Evolutionary conservation across 1,140 invertebrate genomes (phyloP), one percentile per base, ranked within the genome.

Genomic region (Caenorhabditis latens): DNA sequence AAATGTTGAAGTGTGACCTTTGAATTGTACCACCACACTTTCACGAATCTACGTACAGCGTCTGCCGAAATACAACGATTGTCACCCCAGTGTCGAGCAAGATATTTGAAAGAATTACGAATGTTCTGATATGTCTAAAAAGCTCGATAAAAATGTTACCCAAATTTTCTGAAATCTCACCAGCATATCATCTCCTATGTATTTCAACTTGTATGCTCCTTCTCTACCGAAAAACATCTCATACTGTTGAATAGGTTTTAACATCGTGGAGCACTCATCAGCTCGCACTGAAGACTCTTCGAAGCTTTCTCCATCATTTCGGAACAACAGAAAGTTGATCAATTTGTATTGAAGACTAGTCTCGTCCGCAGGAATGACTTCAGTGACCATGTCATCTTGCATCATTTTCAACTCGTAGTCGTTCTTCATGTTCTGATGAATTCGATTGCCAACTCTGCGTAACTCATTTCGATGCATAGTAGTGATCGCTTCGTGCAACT

Each of bases 1-100:
- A 79, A 79, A 11, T n/a, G 16, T 32, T 79, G 46, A 13, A 79
- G 40, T 2, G 71, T 79, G 13, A 21, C 11, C 11, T n/a, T 21
- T 24, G 71, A 79, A 40, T 79, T 79, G n/a, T 53, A 79, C 71
- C 71, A 79, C 71, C 71, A 79, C 8, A 79, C 46, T 24, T 50
- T 79, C 8, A 50, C 24, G 46, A 79, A 79, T 9, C 4, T 11
- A 53, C 40, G 43, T 21, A 79, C 5, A 8, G 7, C 8, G 3
- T 48, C 46, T 16, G 21, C 6, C 2, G 71, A 14, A n/a, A 79
- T 21, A 46, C n/a, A 19, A 2, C 13, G 4, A 14, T 50, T 50
- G 19, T 50, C 9, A 7, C 24, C 24, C 71, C 46, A 42, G 53
- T n/a, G 43, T 48, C 71, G 16, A 11, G 24, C 7, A 16, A 79